A percentile compares a stretch with the other conserved stretches of the same genome.
These are phyloP conservation scores for Pelodiscus sinensis DNA, from an alignment of 2,113 vertebrate genomes.

Conservation along the genomic window DNA sequence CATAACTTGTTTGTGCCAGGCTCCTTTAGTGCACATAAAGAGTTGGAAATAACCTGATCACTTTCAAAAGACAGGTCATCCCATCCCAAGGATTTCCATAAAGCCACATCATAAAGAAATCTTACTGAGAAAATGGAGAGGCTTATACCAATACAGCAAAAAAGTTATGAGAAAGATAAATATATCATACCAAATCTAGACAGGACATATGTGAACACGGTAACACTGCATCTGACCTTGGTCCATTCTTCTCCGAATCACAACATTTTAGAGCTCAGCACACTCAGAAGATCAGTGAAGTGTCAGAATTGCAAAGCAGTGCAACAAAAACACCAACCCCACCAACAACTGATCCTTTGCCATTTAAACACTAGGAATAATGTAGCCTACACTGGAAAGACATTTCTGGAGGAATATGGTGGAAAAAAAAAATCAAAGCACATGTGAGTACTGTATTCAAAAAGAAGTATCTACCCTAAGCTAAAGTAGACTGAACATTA, in stretches of 20 bases:
- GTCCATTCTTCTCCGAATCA: not conserved
- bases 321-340: not conserved
- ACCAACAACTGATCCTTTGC: not conserved
- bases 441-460: not conserved
- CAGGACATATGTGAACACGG: not conserved
- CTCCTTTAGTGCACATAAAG: not conserved
- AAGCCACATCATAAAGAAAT: not conserved
- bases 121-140: not conserved
- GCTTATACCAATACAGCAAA: not conserved
- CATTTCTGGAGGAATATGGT: not conserved
- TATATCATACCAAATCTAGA: not conserved
- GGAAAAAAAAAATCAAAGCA: not conserved
- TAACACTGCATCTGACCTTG: not conserved
- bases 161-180: not conserved
- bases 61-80: not conserved
- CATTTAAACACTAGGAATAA: not conserved
- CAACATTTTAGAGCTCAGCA: not conserved
- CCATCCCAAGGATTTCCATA: not conserved
- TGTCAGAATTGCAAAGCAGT: accelerated
- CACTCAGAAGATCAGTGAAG: not conserved
- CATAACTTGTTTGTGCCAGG: not conserved
- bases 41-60: not conserved
- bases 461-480: not conserved
- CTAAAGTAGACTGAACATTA: not conserved
- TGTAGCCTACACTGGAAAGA: not conserved